Percentiles rank a stretch among this genome's conserved stretches.
Conservation (phyloP, 2,888 invertebrate species). For the Cantharis flavilabris region DNA sequence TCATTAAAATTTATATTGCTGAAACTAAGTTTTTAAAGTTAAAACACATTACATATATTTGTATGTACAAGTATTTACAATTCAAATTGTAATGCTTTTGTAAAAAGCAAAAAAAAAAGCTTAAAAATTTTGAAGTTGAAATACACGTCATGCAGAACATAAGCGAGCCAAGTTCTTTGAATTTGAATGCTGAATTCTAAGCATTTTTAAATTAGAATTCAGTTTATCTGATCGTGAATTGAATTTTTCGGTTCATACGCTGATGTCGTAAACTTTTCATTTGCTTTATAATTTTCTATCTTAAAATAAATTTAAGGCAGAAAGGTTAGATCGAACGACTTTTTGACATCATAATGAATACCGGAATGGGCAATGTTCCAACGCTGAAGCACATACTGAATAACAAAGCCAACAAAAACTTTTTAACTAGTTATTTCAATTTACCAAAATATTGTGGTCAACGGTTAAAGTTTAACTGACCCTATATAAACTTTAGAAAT, state of each 20-base stretch:
- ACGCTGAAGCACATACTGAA: slow-evolving; percentile 30
- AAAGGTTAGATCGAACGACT: slow-evolving; percentile 6
- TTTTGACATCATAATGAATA: slow-evolving; percentile 29
- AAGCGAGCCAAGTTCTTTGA: slow-evolving; percentile 26
- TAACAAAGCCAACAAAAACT: slow-evolving; percentile 35
- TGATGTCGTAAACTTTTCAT: slow-evolving; percentile 10
- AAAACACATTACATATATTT: background rate
- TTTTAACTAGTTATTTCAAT: slow-evolving; percentile 38
- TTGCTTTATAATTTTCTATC: slow-evolving; percentile 16
- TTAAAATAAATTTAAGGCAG: background rate
- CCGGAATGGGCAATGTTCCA: slow-evolving; percentile 37
- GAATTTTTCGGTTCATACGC: slow-evolving; percentile 32
- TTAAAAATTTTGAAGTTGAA: slow-evolving; percentile 10
- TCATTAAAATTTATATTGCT: background rate
- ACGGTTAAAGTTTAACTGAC: slow-evolving; percentile 31
- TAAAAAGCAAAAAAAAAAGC: background rate
- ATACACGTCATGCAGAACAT: slow-evolving; percentile 18
- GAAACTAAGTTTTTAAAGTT: background rate
- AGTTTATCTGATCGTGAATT: slow-evolving; percentile 28
- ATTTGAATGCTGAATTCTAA: slow-evolving; percentile 31
- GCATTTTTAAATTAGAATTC: slow-evolving; percentile 34
- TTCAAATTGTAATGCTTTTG: slow-evolving; percentile 1
- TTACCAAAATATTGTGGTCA: slow-evolving; percentile 37
- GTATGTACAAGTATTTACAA: slow-evolving; percentile 3
- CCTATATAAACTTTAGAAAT: slow-evolving; percentile 25